phyloP scores from a whole-genome alignment of 2,888 invertebrate genomes.

The Patella depressa region DNA sequence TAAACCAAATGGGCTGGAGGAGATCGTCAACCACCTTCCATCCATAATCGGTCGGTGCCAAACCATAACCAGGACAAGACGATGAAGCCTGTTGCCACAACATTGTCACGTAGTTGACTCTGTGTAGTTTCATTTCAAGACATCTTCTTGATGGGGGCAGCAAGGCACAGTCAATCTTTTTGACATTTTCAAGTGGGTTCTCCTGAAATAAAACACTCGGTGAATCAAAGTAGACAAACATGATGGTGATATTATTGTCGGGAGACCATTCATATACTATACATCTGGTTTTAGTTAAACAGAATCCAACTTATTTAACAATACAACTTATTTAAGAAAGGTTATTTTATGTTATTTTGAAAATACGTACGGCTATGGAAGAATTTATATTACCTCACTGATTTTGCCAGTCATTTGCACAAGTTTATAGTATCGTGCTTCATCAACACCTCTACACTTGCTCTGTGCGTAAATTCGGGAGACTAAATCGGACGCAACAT shows the following conservation, averaged over 20 bases:
- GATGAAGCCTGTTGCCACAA: background rate
- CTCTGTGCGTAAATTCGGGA: background rate
- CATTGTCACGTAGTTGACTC: background rate
- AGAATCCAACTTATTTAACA: too few species aligned
- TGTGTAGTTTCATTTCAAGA: background rate
- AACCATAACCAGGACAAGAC: background rate
- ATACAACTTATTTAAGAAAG: too few species aligned
- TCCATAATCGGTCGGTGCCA: background rate
- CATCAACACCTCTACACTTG: background rate
- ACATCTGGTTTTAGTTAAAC: too few species aligned
- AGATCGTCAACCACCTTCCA: background rate
- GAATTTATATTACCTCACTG: background rate
- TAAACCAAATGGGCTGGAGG: background rate
- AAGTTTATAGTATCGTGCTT: background rate
- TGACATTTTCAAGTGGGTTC: background rate
- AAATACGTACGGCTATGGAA: too few species aligned
- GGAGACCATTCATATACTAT: too few species aligned
- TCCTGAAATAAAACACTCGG: constrained; percentile 20
- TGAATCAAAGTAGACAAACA: too few species aligned
- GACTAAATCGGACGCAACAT: background rate
- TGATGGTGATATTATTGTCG: too few species aligned
- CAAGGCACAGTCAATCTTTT: background rate
- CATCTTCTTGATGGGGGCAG: background rate
- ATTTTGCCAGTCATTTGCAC: background rate
- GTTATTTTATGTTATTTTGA: too few species aligned